A percentile compares a stretch with the other conserved stretches of the same genome.
phyloP scores from a whole-genome alignment of 2,888 invertebrate species.

The Pyralis farinalis region DNA sequence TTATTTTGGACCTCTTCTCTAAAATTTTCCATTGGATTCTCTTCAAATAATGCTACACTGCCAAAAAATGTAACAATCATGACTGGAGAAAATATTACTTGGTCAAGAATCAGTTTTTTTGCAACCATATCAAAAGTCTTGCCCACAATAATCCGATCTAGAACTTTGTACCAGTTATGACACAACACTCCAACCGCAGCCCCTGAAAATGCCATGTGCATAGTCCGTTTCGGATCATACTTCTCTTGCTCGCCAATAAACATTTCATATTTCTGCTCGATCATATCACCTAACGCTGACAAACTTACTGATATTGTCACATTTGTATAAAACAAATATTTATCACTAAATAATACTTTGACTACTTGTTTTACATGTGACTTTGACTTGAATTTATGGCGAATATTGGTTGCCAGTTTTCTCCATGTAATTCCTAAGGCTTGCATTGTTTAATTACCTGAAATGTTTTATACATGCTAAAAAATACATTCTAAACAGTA shows the following conservation, averaged over 20 bases:
- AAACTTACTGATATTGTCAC: slow-evolving; percentile 88
- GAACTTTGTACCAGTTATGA: slow-evolving; percentile 93
- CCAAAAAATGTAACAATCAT: slow-evolving; percentile 91
- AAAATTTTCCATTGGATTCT: slow-evolving; percentile 82
- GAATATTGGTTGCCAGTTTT: slow-evolving; percentile 44
- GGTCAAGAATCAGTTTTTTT: slow-evolving; percentile 92
- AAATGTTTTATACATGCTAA: slow-evolving; percentile 22
- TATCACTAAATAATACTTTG: slow-evolving; percentile 82
- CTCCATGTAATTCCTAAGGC: slow-evolving; percentile 53
- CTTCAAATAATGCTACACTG: slow-evolving; percentile 89
- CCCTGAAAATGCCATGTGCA: slow-evolving; percentile 91
- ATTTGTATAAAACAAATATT: slow-evolving; percentile 90
- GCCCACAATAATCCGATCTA: slow-evolving; percentile 89
- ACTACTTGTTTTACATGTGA: slow-evolving; percentile 21
- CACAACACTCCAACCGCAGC: slow-evolving; percentile 89
- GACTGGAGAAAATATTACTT: slow-evolving; percentile 92
- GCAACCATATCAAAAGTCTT: slow-evolving; percentile 84
- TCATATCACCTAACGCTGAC: slow-evolving; percentile 89
- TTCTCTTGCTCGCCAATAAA: slow-evolving; percentile 79
- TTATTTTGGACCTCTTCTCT: slow-evolving; percentile 87
- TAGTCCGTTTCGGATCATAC: slow-evolving; percentile 84
- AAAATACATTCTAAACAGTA: slow-evolving; percentile 5
- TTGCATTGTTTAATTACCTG: slow-evolving; percentile 49
- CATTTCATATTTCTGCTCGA: slow-evolving; percentile 92
- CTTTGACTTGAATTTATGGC: slow-evolving; percentile 21